These are phyloP conservation scores for Pungitius pungitius DNA, from an alignment of 2,113 vertebrate genomes.

Conservation along the genomic window DNA sequence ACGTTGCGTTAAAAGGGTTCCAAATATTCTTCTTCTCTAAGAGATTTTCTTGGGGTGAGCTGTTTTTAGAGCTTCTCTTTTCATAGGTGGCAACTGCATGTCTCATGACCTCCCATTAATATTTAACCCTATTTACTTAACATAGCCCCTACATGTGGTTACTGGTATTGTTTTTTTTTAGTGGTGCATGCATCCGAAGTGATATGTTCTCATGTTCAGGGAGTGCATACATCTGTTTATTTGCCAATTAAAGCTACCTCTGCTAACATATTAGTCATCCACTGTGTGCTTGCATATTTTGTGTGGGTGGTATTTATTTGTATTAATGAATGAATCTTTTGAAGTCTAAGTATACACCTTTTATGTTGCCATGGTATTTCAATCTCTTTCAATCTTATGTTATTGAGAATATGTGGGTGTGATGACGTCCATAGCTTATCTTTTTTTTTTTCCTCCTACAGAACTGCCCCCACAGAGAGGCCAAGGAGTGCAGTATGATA, in stretches of 20 bases:
- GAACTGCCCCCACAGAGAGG: slow-evolving; percentile 88
- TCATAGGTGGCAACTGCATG: neutral
- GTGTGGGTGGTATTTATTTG: slow-evolving; percentile 44
- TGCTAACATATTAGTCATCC: slow-evolving; percentile 7
- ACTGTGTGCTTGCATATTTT: slow-evolving; percentile 9
- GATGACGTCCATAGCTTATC: slow-evolving; percentile 26
- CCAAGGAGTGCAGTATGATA: slow-evolving; percentile 95
- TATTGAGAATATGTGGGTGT: slow-evolving; percentile 42
- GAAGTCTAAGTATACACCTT: slow-evolving; percentile 8
- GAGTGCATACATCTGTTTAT: slow-evolving; percentile 3
- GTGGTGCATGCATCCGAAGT: neutral
- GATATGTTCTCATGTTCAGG: neutral
- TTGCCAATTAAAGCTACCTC: slow-evolving; percentile 5
- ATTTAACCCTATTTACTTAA: neutral
- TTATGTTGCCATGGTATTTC: slow-evolving; percentile 53
- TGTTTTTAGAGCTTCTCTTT: neutral
- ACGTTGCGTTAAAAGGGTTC: neutral
- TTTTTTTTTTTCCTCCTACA: slow-evolving; percentile 60
- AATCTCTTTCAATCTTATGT: slow-evolving; percentile 41
- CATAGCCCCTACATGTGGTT: neutral
- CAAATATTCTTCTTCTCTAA: slow-evolving; percentile 2
- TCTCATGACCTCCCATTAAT: neutral
- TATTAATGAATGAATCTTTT: slow-evolving; percentile 23
- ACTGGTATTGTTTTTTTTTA: neutral
- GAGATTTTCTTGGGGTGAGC: neutral